Evolutionary conservation across 2,113 vertebrate species (phyloP), one percentile per base, ranked within the genome.

Genomic region (Gracilinanus agilis): DNA sequence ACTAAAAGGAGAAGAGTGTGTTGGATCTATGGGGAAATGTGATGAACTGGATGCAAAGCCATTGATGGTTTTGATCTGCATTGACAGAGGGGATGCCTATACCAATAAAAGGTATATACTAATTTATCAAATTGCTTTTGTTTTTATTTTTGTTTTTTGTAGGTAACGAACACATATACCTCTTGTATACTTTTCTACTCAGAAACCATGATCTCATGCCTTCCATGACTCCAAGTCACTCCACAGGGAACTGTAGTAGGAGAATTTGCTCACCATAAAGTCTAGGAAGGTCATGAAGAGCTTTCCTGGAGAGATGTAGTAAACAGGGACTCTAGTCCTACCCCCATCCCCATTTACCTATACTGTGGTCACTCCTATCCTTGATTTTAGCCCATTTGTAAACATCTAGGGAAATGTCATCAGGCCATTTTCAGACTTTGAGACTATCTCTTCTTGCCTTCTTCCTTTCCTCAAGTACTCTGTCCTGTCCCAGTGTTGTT

Each of bases 161-260:
- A 53, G 53, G 24, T 92, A 61, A 91, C 40, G 88, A 34, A 90
- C 83, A 88, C 53, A 11, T 53, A 24, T 54, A 93, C 23, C 44
- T 95, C 49, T 94, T 61, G 56, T 25, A 91, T n/a, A 90, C 96
- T 44, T 91, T 94, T 29, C 29, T 53, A 89, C 40, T 95, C 10
- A 44, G 53, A 91, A 89, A 23, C 89, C 40, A 92, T 89, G 93
- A 10, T 27, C 44, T 19, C 27, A 25, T 24, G n/a, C 91, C 23
- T n/a, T 88, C 92, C 55, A 67, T 55, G 9, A 21, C 34, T 54
- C 29, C 10, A 24, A 56, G 53, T 93, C 58, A 49, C 27, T n/a
- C 83, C 92, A 94, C 54, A 67, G 91, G 21, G 54, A 25, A 40
- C n/a, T 44, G 83, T 49, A 89, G 40, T 56, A 12, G 58, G 53